These are phyloP conservation scores for Sinelater perroti DNA, from an alignment of 2,888 invertebrate genomes.

Conservation along the genomic window DNA sequence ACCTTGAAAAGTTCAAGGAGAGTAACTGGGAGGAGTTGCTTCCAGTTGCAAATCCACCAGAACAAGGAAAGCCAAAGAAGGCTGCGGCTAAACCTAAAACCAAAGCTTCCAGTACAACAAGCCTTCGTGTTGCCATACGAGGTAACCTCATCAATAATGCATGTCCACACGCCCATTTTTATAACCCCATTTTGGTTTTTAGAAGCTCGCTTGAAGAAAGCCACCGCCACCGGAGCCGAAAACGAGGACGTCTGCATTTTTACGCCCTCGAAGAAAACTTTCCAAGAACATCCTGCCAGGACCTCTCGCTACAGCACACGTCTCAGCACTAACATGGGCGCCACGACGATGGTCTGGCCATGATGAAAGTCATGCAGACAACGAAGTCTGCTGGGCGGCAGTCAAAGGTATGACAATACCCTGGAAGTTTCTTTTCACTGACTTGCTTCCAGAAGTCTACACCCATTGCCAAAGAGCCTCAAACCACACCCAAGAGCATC, in stretches of 20 bases:
- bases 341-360: constrained; percentile 49
- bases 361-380: constrained; percentile 48
- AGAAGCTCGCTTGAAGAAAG: constrained; percentile 1
- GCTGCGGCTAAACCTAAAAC: constrained; percentile 39
- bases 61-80: constrained; percentile 42
- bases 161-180: neutral
- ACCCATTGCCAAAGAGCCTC: no score
- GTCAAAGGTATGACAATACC: no score
- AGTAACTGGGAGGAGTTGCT: constrained; percentile 66
- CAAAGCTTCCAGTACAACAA: constrained; percentile 40
- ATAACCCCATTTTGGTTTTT: no score
- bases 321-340: no score
- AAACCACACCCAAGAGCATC: constrained; percentile 22
- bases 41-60: constrained; percentile 35
- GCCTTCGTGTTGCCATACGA: constrained; percentile 50
- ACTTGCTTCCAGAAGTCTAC: neutral
- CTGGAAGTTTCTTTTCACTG: neutral
- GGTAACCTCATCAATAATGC: neutral
- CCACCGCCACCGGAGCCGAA: no score
- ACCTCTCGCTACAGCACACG: no score
- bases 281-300: no score
- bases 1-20: constrained; percentile 60
- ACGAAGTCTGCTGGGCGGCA: constrained; percentile 13
- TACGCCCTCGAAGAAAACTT: no score
- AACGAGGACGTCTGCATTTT: no score